Conservation (phyloP, 2,888 invertebrate species). For the Leucania comma region DNA sequence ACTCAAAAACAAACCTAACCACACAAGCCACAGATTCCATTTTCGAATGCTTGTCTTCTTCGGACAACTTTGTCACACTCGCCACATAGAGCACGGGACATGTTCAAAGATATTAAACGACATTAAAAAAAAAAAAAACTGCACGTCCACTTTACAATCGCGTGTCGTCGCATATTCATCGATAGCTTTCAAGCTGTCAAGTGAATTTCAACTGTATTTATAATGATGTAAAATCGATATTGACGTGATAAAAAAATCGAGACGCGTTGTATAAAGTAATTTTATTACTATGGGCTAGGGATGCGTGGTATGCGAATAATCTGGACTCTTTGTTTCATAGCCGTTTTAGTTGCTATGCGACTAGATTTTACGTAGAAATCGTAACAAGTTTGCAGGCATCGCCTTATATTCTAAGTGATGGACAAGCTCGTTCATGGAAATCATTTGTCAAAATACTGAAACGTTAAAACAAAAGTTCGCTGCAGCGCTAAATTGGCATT, state of each 20-base stretch:
- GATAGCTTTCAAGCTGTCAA: slow-evolving; percentile 49
- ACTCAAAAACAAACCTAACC: slow-evolving; percentile 24
- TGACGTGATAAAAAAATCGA: slow-evolving; percentile 49
- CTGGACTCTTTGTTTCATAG: slow-evolving; percentile 43
- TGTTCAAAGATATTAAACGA: slow-evolving; percentile 77
- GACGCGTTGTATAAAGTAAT: slow-evolving; percentile 75
- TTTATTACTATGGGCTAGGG: slow-evolving; percentile 77
- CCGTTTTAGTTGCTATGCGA: slow-evolving; percentile 31
- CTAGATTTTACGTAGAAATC: slow-evolving; percentile 12
- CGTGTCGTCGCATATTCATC: slow-evolving; percentile 76
- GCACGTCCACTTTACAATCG: slow-evolving; percentile 72
- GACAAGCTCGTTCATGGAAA: too few species aligned
- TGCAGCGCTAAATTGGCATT: too few species aligned
- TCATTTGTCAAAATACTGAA: too few species aligned
- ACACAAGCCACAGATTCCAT: slow-evolving; percentile 11
- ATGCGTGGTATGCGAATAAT: slow-evolving; percentile 58
- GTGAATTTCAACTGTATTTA: slow-evolving; percentile 59
- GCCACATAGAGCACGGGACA: slow-evolving; percentile 82
- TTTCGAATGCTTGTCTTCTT: slow-evolving; percentile 34
- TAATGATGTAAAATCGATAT: slow-evolving; percentile 52
- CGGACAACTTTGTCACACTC: slow-evolving; percentile 70
- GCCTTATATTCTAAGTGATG: too few species aligned
- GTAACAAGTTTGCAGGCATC: slow-evolving; percentile 7
- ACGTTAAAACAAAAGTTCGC: too few species aligned
- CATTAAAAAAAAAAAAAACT: slow-evolving; percentile 72